Evolutionary conservation across 2,888 invertebrate species (phyloP), one percentile per base, ranked within the genome.

Genomic region (Idaea biselata): DNA sequence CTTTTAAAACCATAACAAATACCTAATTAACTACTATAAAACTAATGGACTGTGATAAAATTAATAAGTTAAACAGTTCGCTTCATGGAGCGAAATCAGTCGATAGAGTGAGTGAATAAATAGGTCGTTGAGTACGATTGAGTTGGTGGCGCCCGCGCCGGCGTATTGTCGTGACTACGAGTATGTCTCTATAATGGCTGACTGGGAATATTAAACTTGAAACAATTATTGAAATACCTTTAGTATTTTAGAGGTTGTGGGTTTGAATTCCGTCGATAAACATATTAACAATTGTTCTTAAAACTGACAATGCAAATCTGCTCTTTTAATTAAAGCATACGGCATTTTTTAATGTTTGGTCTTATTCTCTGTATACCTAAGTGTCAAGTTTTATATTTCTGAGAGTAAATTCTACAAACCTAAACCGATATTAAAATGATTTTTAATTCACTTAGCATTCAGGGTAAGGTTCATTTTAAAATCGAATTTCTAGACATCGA

Each of bases 181-280:
- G n/a, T 32, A 87, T 73, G 77, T 83, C 87, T 89, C 71, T 84
- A 88, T 87, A n/a, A n/a, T 25, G 25, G 25, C 25, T 69, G 58
- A 56, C 70, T 62, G 63, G 44, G 82, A 33, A 73, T 78, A 74
- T 78, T 71, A 86, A 89, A 84, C 78, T 81, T 71, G 68, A 53
- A 8, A 53, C 16, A 59, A 14, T 17, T 4, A 31, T 16, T 18
- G 16, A 16, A n/a, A 18, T 58, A 25, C 32, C 55, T 16, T 60
- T 53, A 60, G 59, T 53, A 16, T 18, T 61, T 55, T 61, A 25
- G 61, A 25, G 25, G 25, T 25, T 3, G 25, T 1, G 25, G 5
- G 25, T 25, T 25, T 25, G 25, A 25, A 25, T 25, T 5, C 25
- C 25, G 25, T 5, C 25, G 25, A n/a, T n/a, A n/a, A n/a, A n/a